phyloP scores from a whole-genome alignment of 2,797 vertebrate genomes.

The Carduelis carduelis region DNA sequence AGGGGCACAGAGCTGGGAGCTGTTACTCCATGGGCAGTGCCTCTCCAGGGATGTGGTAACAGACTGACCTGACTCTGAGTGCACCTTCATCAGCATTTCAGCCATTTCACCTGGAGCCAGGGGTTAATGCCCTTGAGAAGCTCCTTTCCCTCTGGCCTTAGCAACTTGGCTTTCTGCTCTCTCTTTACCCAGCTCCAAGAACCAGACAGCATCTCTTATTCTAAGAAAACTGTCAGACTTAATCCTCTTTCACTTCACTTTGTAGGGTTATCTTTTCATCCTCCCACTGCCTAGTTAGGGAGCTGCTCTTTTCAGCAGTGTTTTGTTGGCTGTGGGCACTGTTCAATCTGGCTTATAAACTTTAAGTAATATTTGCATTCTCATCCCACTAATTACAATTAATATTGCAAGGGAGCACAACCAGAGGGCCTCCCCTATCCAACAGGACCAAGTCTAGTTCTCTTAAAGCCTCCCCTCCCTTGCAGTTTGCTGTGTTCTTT shows the following conservation, averaged over 20 bases:
- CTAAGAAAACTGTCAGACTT: not conserved
- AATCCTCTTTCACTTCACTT: not conserved
- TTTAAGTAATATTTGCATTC: not conserved
- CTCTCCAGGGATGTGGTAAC: accelerated
- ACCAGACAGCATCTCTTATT: not conserved
- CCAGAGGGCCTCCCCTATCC: not conserved
- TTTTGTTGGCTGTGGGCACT: not conserved
- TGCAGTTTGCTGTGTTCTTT: not conserved
- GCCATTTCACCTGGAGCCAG: not conserved
- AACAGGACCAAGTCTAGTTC: not conserved
- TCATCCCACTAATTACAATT: not conserved
- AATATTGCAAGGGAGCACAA: not conserved
- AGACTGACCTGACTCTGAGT: not conserved
- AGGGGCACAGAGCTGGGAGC: not conserved
- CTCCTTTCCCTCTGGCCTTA: not conserved
- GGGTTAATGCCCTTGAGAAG: not conserved
- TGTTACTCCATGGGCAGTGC: accelerated
- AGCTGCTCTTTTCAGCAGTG: not conserved
- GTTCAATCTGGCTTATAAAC: not conserved
- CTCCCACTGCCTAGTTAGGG: not conserved
- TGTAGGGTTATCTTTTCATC: accelerated
- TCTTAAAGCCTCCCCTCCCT: not conserved
- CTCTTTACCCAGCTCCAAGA: not conserved
- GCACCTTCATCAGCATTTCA: not conserved
- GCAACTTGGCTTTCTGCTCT: not conserved